A percentile compares a stretch with the other conserved stretches of the same genome.
Conservation (phyloP, 1,140 invertebrate species). For the Geopemphigus sp. region DNA sequence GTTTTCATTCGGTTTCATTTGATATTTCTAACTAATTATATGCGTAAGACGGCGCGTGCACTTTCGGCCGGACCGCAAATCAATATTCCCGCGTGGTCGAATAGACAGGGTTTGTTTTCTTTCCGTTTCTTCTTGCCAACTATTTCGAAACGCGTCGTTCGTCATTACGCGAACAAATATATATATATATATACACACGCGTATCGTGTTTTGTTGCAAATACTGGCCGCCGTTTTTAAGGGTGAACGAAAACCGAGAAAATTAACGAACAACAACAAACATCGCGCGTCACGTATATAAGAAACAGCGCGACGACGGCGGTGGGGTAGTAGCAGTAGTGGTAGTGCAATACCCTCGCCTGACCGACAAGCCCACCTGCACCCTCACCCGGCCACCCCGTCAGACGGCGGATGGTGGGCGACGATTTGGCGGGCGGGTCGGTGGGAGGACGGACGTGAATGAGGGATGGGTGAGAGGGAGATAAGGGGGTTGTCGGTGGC, state of each 20-base stretch:
- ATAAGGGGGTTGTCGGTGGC: background rate
- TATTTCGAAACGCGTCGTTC: too few relatives aligned
- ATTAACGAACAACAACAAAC: too few relatives aligned
- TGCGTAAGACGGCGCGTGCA: background rate
- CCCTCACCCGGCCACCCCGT: background rate
- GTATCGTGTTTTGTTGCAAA: too few relatives aligned
- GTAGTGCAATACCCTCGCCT: background rate
- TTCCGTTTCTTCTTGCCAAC: too few relatives aligned
- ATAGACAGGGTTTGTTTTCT: too few relatives aligned
- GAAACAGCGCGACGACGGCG: background rate
- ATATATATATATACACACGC: too few relatives aligned
- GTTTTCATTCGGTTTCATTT: slow-evolving; percentile 4
- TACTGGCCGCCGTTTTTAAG: too few relatives aligned
- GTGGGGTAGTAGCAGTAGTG: background rate
- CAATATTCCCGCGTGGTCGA: background rate
- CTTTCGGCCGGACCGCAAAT: slow-evolving; percentile 32
- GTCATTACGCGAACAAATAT: too few relatives aligned
- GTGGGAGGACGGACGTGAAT: background rate
- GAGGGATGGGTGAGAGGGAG: background rate
- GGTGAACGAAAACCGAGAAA: background rate
- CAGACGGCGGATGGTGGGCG: too few relatives aligned
- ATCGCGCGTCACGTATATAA: background rate
- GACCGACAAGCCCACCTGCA: background rate
- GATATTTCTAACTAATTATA: background rate
- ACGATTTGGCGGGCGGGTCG: background rate